These are phyloP conservation scores for Galaxea fascicularis DNA, from an alignment of 92 coral and sea anemone species.

Conservation along the genomic window DNA sequence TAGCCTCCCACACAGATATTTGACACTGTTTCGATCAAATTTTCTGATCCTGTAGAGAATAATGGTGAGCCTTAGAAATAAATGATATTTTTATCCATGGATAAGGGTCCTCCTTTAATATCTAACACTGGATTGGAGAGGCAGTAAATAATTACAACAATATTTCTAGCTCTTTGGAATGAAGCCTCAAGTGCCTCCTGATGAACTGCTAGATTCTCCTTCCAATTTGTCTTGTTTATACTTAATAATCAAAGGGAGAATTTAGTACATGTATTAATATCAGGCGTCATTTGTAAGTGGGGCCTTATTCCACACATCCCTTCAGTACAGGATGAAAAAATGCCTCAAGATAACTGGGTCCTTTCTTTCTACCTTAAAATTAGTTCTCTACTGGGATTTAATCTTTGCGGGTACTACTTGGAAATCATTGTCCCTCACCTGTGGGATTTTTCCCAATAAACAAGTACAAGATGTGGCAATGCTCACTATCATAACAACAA, in stretches of 20 bases:
- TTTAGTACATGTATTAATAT: neutral
- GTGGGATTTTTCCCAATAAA: constrained; percentile 27
- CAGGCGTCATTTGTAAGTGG: neutral
- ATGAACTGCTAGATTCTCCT: too few relatives aligned
- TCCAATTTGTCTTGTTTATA: neutral
- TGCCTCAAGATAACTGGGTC: neutral
- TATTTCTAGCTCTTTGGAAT: too few relatives aligned
- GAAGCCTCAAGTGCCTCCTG: too few relatives aligned
- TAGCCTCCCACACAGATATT: too few relatives aligned
- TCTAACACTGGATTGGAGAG: too few relatives aligned
- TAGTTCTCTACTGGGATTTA: constrained; percentile 30
- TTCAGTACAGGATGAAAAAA: neutral
- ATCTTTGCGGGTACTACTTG: constrained; percentile 19
- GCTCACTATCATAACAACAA: constrained; percentile 26
- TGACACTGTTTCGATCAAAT: too few relatives aligned
- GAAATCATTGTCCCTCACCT: constrained; percentile 29
- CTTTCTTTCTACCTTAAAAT: constrained; percentile 18
- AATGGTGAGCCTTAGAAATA: too few relatives aligned
- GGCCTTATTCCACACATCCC: neutral
- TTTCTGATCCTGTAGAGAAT: too few relatives aligned
- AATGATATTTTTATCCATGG: neutral
- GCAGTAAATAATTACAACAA: too few relatives aligned
- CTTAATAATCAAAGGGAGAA: too few relatives aligned
- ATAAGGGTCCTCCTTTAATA: neutral
- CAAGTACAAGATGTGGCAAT: constrained; percentile 28